A percentile compares a stretch with the other conserved stretches of the same genome.
Evolutionary conservation across 1,140 invertebrate species (phyloP).

Genomic region (Drosophila aff.): DNA sequence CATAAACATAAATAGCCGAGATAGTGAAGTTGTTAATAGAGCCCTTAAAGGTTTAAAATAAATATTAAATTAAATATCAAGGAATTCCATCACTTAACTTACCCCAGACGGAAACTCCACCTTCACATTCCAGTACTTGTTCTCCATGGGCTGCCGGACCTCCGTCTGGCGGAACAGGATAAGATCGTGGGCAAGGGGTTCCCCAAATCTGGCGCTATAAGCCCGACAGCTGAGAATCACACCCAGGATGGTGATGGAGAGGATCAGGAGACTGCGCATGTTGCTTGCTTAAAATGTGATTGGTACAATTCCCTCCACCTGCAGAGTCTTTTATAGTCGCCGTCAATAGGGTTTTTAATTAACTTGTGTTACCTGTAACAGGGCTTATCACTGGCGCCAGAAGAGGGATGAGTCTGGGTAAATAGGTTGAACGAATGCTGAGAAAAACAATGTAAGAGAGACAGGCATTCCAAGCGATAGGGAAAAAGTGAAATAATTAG

Average conservation of each 20-base stretch:
- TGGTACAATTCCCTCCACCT: neutral
- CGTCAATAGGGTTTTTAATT: conserved; percentile 27
- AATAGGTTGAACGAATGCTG: neutral
- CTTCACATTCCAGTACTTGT: conserved; percentile 62
- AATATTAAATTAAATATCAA: neutral
- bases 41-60: conserved; percentile 40
- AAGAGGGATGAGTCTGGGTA: conserved; percentile 11
- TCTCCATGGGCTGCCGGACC: conserved; percentile 45
- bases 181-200: conserved; percentile 36
- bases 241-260: conserved; percentile 52
- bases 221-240: conserved; percentile 46
- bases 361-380: conserved; percentile 29
- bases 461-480: neutral
- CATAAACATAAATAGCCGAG: conserved; percentile 50
- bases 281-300: conserved; percentile 8
- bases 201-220: conserved; percentile 66
- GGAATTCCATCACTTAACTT: conserved; percentile 23
- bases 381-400: conserved; percentile 27
- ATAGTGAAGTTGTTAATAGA: conserved; percentile 51
- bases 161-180: conserved; percentile 60
- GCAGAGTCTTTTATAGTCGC: conserved; percentile 48
- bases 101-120: conserved; percentile 60
- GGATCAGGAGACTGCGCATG: conserved; percentile 40
- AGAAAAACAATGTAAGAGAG: conserved; percentile 27
- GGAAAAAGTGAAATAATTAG: neutral